These are phyloP conservation scores for Thumatha senex DNA, from an alignment of 2,888 invertebrate species.

Conservation along the genomic window DNA sequence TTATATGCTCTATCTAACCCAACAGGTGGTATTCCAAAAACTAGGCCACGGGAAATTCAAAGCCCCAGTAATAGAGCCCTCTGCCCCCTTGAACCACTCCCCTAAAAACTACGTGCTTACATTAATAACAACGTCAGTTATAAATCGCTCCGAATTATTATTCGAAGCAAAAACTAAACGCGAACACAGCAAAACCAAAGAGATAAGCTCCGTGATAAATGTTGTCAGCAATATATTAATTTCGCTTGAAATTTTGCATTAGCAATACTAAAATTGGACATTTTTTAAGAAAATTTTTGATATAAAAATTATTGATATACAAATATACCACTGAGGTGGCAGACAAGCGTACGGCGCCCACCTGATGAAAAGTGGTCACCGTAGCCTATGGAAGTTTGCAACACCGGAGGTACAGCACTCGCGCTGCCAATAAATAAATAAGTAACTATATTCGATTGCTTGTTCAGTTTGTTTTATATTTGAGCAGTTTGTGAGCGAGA, in stretches of 20 bases:
- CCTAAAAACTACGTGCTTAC: slow-evolving; percentile 22
- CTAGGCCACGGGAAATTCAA: slow-evolving; percentile 26
- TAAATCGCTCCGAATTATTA: slow-evolving; percentile 19
- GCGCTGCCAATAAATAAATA: too few species aligned
- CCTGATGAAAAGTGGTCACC: too few species aligned
- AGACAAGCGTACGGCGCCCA: too few species aligned
- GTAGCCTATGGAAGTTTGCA: too few species aligned
- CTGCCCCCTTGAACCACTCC: slow-evolving; percentile 8
- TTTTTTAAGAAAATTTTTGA: slow-evolving; percentile 28
- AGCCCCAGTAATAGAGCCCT: slow-evolving; percentile 14
- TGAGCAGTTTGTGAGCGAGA: too few species aligned
- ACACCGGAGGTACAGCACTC: too few species aligned
- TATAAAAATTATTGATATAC: too few species aligned
- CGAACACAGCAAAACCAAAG: slow-evolving; percentile 23
- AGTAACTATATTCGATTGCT: too few species aligned
- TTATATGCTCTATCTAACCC: background rate
- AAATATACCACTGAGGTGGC: too few species aligned
- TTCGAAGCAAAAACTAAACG: slow-evolving; percentile 27
- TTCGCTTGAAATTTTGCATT: slow-evolving; percentile 29
- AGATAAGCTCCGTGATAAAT: slow-evolving; percentile 37
- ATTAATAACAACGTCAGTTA: slow-evolving; percentile 23
- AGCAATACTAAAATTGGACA: slow-evolving; percentile 30
- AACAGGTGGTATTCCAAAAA: slow-evolving; percentile 28
- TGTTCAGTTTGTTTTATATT: too few species aligned
- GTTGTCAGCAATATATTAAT: slow-evolving; percentile 35